Conservation (phyloP, 2,888 invertebrate species). For the Norana najaformis region DNA sequence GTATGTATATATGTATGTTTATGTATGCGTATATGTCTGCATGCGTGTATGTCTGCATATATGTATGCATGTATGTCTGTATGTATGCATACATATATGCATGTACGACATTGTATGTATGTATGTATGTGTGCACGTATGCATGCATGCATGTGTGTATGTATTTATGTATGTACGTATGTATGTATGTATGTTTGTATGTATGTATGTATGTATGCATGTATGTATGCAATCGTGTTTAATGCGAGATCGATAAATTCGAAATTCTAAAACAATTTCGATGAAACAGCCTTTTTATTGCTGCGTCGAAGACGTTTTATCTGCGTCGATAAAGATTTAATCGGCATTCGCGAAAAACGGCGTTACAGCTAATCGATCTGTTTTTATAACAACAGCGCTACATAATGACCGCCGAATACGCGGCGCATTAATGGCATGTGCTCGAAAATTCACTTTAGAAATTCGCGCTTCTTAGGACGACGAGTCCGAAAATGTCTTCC, state of each 20-base stretch:
- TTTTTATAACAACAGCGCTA: not conserved
- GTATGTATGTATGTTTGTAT: too few species aligned
- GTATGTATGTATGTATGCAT: not conserved
- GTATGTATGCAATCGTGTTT: not conserved
- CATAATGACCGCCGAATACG: not conserved
- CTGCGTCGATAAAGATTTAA: not conserved
- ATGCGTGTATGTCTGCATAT: not conserved
- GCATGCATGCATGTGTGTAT: too few species aligned
- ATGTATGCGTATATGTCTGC: too few species aligned
- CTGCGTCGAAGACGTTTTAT: not conserved
- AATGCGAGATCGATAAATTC: not conserved
- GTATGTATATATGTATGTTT: too few species aligned
- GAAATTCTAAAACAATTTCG: constrained; percentile 9
- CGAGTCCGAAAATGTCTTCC: not conserved
- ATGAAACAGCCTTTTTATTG: not conserved
- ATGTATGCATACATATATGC: too few species aligned
- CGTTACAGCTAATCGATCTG: not conserved
- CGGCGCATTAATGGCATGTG: not conserved
- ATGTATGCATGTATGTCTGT: not conserved
- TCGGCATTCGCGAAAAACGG: not conserved
- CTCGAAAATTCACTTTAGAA: not conserved
- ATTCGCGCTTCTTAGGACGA: not conserved
- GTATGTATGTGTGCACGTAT: not conserved
- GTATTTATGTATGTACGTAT: too few species aligned
- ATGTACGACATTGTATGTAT: not conserved